A percentile compares a stretch with the other conserved stretches of the same genome.
phyloP scores from a whole-genome alignment of 37 sponge, comb jelly and placozoan genomes.

The Crambe crambe region DNA sequence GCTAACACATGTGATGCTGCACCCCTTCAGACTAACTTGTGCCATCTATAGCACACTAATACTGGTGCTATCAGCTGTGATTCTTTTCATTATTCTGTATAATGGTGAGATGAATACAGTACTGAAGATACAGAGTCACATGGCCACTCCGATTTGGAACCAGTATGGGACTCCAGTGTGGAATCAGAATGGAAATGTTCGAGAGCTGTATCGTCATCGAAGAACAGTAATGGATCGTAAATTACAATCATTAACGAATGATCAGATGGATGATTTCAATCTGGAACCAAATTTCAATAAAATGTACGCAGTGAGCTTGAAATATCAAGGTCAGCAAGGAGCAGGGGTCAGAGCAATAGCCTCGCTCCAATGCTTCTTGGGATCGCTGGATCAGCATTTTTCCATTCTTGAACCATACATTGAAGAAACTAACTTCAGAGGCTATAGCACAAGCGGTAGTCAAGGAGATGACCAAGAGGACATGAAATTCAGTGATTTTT shows the following conservation, averaged over 20 bases:
- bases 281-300: background rate
- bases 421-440: background rate
- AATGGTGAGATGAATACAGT: no score
- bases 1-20: no score
- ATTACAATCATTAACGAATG: no score
- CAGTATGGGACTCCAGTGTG: background rate
- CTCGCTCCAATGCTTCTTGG: slow-evolving; percentile 17
- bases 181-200: background rate
- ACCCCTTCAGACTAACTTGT: no score
- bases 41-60: no score
- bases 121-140: no score
- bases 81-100: no score
- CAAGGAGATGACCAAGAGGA: background rate
- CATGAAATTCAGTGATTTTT: slow-evolving; percentile 14
- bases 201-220: no score
- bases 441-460: background rate
- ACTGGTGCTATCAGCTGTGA: no score
- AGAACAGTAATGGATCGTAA: no score
- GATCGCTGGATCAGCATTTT: slow-evolving; percentile 9
- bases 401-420: slow-evolving; percentile 21
- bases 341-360: slow-evolving; percentile 15
- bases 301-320: slow-evolving; percentile 1
- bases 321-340: slow-evolving; percentile 31
- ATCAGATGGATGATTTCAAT: background rate
- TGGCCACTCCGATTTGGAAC: background rate